Evolutionary conservation across 2,113 vertebrate genomes (phyloP), one percentile per base, ranked within the genome.

Genomic region (Dolichotis patagonum): DNA sequence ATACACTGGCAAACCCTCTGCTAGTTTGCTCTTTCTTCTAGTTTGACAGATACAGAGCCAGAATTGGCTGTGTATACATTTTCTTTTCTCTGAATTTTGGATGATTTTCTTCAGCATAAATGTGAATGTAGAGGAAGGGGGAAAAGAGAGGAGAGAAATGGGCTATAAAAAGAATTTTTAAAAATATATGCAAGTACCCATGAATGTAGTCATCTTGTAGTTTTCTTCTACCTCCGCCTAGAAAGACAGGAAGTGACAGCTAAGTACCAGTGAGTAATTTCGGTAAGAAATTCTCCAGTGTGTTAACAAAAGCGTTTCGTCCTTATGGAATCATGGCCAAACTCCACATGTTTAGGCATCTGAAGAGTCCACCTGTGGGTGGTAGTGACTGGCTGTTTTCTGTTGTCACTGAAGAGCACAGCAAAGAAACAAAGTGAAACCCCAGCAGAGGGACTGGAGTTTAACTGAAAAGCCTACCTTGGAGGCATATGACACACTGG

Each of bases 231-330:
- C 35, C 28, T 80, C 58, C 52, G 35, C 30, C 38, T 62, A 88
- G 84, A 89, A 65, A 95, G 96, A 91, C 90, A 97, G 84, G 93
- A 97, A 93, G 46, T 62, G 87, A 75, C 43, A 92, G 80, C 35
- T 78, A 58, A 93, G 60, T 75, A 88, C 75, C 94, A 56, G 10
- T 19, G 30, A 65, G 41, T 93, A 75, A 75, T 92, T 93, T 94
- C 28, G 58, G n/a, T 88, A 80, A 96, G 88, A 80, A 75, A 71
- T 38, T 65, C 85, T 93, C 41, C 93, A 62, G 10, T 14, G 32
- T 89, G 69, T 84, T 90, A 84, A 85, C 22, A 52, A 91, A 85
- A 82, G 30, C 2, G 22, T 38, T 8, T 69, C 86, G 14, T 80
- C 90, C 81, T 89, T n/a, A 22, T 12, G 75, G 81, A 93, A 81